Percentiles rank a stretch among this genome's conserved stretches.
Conservation (phyloP, 1,140 invertebrate species). For the Hesperophylax magnus region DNA sequence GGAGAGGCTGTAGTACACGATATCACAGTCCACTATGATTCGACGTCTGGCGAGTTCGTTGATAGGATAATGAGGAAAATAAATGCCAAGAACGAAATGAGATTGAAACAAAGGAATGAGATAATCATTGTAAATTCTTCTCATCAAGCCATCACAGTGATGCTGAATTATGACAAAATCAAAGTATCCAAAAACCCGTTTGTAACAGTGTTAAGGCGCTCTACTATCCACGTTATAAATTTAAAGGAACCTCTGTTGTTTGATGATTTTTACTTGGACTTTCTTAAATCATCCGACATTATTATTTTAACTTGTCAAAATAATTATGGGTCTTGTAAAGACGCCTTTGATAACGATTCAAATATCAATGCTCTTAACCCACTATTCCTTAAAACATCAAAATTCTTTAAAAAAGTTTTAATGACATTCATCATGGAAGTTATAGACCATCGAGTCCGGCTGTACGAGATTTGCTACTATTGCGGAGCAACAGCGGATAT, state of each 20-base stretch:
- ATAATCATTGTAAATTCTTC: too few relatives aligned
- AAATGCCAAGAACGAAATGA: not conserved
- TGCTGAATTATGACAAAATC: conserved; percentile 6
- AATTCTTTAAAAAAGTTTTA: not conserved
- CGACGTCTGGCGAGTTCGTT: not conserved
- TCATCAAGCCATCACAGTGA: not conserved
- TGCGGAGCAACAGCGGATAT: not conserved
- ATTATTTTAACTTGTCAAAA: not conserved
- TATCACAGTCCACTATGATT: conserved; percentile 5
- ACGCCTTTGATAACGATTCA: not conserved
- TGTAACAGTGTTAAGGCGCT: not conserved
- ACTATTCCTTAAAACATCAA: not conserved
- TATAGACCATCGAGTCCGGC: not conserved
- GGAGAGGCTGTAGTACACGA: not conserved
- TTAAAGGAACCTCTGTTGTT: not conserved
- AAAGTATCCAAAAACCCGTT: not conserved
- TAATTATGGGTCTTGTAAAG: not conserved
- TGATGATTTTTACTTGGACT: not conserved
- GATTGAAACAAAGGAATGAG: not conserved
- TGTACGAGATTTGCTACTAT: conserved; percentile 7
- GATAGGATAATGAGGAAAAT: not conserved
- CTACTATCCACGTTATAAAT: not conserved
- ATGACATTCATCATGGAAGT: not conserved
- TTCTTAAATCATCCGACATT: not conserved
- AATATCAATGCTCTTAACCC: not conserved